These are phyloP conservation scores for Batillaria attramentaria DNA, from an alignment of 1,140 invertebrate genomes.

Conservation along the genomic window DNA sequence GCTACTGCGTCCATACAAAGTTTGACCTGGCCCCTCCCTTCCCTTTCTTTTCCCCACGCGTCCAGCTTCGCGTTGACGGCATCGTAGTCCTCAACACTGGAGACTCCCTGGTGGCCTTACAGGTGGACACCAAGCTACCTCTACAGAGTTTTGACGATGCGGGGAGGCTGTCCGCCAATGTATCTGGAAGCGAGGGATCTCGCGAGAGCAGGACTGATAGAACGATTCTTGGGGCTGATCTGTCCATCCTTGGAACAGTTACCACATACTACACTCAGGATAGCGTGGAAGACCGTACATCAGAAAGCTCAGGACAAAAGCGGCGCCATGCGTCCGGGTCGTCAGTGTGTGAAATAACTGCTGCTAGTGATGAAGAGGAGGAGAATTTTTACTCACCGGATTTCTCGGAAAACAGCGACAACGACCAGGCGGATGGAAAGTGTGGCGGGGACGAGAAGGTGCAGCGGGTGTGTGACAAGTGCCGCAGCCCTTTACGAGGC, in stretches of 20 bases:
- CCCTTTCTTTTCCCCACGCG: constrained; percentile 77
- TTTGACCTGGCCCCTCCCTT: constrained; percentile 81
- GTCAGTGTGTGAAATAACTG: constrained; percentile 30
- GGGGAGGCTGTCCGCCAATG: constrained; percentile 36
- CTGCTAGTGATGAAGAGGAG: constrained; percentile 38
- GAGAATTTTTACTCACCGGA: constrained; percentile 49
- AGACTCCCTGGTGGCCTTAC: constrained; percentile 80
- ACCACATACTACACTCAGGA: constrained; percentile 44
- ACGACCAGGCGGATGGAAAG: constrained; percentile 34
- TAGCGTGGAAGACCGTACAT: constrained; percentile 11
- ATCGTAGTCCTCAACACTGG: constrained; percentile 82
- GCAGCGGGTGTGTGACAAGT: constrained; percentile 28
- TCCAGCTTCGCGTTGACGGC: constrained; percentile 78
- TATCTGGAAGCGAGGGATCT: constrained; percentile 26
- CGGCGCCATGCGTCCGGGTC: constrained; percentile 21
- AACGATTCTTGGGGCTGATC: constrained; percentile 44
- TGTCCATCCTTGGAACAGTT: constrained; percentile 43
- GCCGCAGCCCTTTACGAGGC: constrained; percentile 11
- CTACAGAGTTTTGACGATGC: constrained; percentile 44
- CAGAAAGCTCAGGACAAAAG: constrained; percentile 29
- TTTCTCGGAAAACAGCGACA: constrained; percentile 44
- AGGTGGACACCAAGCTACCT: constrained; percentile 44
- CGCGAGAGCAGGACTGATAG: constrained; percentile 25
- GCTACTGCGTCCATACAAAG: constrained; percentile 80
- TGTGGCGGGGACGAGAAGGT: constrained; percentile 1